These are phyloP conservation scores for Pollachius pollachius DNA, from an alignment of 2,113 vertebrate species.

Conservation along the genomic window DNA sequence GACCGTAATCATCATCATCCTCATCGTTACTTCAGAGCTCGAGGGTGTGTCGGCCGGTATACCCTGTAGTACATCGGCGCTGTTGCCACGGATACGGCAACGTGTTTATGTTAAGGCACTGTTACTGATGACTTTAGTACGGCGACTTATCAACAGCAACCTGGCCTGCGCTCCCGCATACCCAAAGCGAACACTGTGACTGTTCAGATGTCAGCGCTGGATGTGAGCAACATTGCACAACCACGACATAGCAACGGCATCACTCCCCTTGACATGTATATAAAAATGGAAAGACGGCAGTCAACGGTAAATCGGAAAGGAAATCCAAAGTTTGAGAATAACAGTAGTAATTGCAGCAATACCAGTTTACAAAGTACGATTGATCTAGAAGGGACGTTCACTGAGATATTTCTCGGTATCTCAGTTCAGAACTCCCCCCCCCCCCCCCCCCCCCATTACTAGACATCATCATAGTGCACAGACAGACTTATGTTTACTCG, in stretches of 20 bases:
- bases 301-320: conserved; percentile 35
- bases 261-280: conserved; percentile 29
- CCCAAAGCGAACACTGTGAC: neutral
- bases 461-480: conserved; percentile 27
- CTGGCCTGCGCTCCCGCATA: neutral
- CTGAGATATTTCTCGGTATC: conserved; percentile 10
- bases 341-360: conserved; percentile 57
- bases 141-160: conserved; percentile 41
- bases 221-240: too few relatives aligned
- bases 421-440: conserved; percentile 21
- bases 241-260: conserved; percentile 16
- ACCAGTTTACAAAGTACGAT: conserved; percentile 50
- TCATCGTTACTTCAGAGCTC: neutral
- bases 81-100: conserved; percentile 41
- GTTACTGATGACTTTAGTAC: conserved; percentile 57
- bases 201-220: too few relatives aligned
- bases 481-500: neutral
- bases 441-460: conserved; percentile 12
- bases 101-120: conserved; percentile 68
- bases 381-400: conserved; percentile 41
- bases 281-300: conserved; percentile 51
- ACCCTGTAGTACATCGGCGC: conserved; percentile 43
- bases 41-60: neutral
- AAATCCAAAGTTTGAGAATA: conserved; percentile 16
- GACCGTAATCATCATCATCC: conserved; percentile 26